phyloP scores from a whole-genome alignment of 2,113 vertebrate species.

The Zosterops pallidus region DNA sequence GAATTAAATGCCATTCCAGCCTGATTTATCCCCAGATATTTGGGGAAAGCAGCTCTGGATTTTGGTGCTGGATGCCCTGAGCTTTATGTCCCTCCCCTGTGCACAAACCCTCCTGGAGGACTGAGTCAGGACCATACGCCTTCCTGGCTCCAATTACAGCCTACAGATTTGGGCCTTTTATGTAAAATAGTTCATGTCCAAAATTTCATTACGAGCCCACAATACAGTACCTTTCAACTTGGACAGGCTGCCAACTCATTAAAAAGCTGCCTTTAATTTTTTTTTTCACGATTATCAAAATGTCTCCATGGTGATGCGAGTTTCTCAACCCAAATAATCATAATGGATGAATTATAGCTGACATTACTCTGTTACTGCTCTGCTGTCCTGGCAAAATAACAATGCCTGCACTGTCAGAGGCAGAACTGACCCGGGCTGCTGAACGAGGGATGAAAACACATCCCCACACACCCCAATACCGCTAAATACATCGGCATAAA shows the following conservation, averaged over 20 bases:
- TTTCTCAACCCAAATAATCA: conserved; percentile 67
- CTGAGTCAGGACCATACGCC: not conserved
- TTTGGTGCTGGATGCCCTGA: not conserved
- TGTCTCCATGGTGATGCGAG: conserved; percentile 13
- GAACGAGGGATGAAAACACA: not conserved
- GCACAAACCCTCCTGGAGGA: not conserved
- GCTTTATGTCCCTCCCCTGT: conserved; percentile 17
- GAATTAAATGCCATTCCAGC: not conserved
- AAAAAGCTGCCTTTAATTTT: conserved; percentile 47
- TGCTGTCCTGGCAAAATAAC: conserved; percentile 65
- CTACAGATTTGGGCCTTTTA: conserved; percentile 35
- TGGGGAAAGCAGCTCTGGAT: not conserved
- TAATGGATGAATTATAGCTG: conserved; percentile 53
- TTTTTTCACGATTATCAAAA: conserved; percentile 38
- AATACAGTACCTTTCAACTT: conserved; percentile 59
- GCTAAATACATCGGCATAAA: not conserved
- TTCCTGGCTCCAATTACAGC: conserved; percentile 2
- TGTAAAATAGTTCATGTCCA: conserved; percentile 14
- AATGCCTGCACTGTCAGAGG: conserved; percentile 45
- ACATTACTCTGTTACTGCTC: conserved; percentile 59
- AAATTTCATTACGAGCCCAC: conserved; percentile 65
- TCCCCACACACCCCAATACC: not conserved
- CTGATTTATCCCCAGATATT: not conserved
- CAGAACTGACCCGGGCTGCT: conserved; percentile 3
- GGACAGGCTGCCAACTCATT: conserved; percentile 44